These are phyloP conservation scores for Paramuricea clavata DNA, from an alignment of 92 coral and sea anemone species.

Conservation along the genomic window DNA sequence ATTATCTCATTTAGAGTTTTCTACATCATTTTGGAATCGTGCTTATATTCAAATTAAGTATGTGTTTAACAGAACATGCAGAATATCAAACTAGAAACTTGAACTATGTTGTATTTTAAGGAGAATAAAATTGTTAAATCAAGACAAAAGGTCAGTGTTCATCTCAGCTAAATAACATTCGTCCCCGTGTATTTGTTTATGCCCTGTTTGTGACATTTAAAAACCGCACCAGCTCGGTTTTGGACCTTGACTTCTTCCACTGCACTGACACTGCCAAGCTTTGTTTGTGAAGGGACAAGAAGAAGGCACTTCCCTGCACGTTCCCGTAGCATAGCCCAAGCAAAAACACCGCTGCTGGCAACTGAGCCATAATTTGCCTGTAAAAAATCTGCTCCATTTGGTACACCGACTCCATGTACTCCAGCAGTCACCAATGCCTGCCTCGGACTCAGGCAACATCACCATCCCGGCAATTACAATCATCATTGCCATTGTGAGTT, in stretches of 20 bases:
- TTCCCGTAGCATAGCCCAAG: constrained; percentile 58
- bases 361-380: constrained; percentile 57
- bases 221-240: constrained; percentile 58
- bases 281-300: constrained; percentile 47
- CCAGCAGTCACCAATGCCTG: constrained; percentile 52
- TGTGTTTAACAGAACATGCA: no score
- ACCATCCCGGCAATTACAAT: not conserved
- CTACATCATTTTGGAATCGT: no score
- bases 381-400: constrained; percentile 34
- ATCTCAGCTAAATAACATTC: no score
- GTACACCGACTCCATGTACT: constrained; percentile 71
- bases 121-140: no score
- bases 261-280: constrained; percentile 74
- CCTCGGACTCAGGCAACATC: not conserved
- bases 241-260: constrained; percentile 15
- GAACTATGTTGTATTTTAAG: no score
- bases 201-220: not conserved
- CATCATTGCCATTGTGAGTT: not conserved
- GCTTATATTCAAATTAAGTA: no score
- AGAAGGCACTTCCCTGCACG: constrained; percentile 31
- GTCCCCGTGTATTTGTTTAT: no score
- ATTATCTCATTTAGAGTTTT: no score
- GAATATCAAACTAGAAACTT: no score
- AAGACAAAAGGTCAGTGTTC: no score
- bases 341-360: constrained; percentile 57